These are phyloP conservation scores for Coelopa pilipes DNA, from an alignment of 2,888 invertebrate genomes.

Conservation along the genomic window DNA sequence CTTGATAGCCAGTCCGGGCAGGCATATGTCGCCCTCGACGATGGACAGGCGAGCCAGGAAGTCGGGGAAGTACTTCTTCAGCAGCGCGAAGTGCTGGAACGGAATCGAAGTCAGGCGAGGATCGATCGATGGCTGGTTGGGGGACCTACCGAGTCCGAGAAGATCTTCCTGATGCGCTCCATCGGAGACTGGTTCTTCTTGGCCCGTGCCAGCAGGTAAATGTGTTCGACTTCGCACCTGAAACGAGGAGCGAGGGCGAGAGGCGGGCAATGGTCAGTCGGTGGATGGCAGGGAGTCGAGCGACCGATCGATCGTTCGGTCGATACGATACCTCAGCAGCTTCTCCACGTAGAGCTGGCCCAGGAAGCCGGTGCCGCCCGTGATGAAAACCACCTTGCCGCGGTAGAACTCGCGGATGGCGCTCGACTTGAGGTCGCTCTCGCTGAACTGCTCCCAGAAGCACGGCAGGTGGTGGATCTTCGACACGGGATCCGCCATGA, in stretches of 20 bases:
- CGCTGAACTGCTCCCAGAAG: constrained; percentile 7
- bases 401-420: constrained; percentile 48
- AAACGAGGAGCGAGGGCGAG: background rate
- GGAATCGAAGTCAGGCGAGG: background rate
- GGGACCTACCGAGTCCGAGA: constrained; percentile 39
- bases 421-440: constrained; percentile 31
- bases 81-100: constrained; percentile 41
- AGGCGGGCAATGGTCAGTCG: too few relatives aligned
- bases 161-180: constrained; percentile 44
- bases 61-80: constrained; percentile 42
- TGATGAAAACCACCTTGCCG: constrained; percentile 49
- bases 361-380: constrained; percentile 51
- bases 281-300: too few relatives aligned
- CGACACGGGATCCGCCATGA: constrained; percentile 5
- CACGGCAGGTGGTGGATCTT: background rate
- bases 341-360: constrained; percentile 52
- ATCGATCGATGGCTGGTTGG: background rate
- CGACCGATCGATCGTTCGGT: background rate
- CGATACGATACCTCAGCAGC: constrained; percentile 46
- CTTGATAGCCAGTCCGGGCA: constrained; percentile 46
- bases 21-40: constrained; percentile 50
- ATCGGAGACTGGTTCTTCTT: constrained; percentile 43
- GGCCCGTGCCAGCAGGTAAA: constrained; percentile 46
- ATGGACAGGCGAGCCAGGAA: constrained; percentile 47
- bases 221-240: constrained; percentile 46